Base-by-base conservation (phyloP, 23 tunicate species). In the Ciona savignyi region DNA sequence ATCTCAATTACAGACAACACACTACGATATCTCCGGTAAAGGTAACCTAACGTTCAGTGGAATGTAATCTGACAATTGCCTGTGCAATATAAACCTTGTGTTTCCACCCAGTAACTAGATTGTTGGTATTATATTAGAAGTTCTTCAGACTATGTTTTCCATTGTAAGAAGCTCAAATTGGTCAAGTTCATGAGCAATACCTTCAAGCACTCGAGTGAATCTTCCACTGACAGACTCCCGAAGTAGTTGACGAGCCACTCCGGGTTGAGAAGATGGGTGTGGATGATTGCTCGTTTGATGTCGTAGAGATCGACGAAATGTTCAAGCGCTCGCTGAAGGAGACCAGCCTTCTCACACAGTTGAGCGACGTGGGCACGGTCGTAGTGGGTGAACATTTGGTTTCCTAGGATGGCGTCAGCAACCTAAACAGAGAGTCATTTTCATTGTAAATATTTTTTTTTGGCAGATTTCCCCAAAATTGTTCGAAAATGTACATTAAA, bases 351-450 rank as follows among this genome's bases (percentile, higher is more conserved):
- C 77, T 95, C 99, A 71, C 99, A 95, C 73, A 95, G 72, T 33
- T 84, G 90, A 2, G 99, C 99, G 34, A 95, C 94, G 71, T 95
- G 96, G 29, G 99, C 96, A 63, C 96, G 84, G 83, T 95, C 99
- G 85, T 95, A 95, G 34, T 95, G 99, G 24, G 99, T 89, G 70
- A 95, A 95, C 91, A 95, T 91, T 62, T 95, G 99, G 82, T 95
- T 95, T 31, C 99, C 99, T 64, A 95, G 85, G 51, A 95, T 95
- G 21, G 99, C 99, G 29, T 95, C 99, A 0, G 99, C 99, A 6
- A 95, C 99, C 97, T 91, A 35, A 4, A 22, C n/a, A 49, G 15
- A 49, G 20, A 15, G 20, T 20, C 15, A 11, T 49, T 49, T 49
- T 11, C 20, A 15, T 11, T 11, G 20, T 11, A 49, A 49, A 49